Evolutionary conservation across 2,888 invertebrate genomes (phyloP).

Genomic region (Caenorhabditis imperialis): DNA sequence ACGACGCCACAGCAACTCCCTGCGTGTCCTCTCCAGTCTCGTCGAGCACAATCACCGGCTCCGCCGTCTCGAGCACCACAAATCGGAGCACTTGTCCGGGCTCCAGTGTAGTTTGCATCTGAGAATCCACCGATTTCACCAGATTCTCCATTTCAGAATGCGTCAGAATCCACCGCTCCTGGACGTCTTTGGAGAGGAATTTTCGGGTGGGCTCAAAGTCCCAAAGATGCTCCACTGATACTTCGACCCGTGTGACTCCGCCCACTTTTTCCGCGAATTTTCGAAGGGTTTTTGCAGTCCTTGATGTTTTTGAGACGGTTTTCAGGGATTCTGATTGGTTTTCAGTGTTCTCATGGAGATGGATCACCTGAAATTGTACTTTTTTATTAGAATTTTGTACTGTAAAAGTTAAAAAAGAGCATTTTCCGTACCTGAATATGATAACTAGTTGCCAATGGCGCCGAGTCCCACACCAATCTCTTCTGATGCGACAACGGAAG

Average conservation of each 20-base stretch:
- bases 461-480: conserved; percentile 68
- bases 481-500: conserved; percentile 69
- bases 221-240: conserved; percentile 69
- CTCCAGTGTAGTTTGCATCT: conserved; percentile 53
- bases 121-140: conserved; percentile 58
- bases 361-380: no score
- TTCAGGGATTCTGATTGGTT: no score
- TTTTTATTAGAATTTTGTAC: no score
- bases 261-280: conserved; percentile 49
- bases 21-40: conserved; percentile 61
- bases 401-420: no score
- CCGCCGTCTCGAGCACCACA: conserved; percentile 54
- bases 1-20: conserved; percentile 71
- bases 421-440: no score
- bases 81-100: conserved; percentile 54
- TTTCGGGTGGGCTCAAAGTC: conserved; percentile 66
- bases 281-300: conserved; percentile 41
- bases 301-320: no score
- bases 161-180: conserved; percentile 61
- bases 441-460: conserved; percentile 65
- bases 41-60: conserved; percentile 59
- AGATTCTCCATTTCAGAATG: conserved; percentile 53
- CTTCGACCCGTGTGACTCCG: conserved; percentile 50
- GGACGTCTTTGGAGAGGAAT: conserved; percentile 63
- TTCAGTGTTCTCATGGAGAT: conserved; percentile 72